These are phyloP conservation scores for Pseudonaja textilis DNA, from an alignment of 2,113 vertebrate species.

Conservation along the genomic window DNA sequence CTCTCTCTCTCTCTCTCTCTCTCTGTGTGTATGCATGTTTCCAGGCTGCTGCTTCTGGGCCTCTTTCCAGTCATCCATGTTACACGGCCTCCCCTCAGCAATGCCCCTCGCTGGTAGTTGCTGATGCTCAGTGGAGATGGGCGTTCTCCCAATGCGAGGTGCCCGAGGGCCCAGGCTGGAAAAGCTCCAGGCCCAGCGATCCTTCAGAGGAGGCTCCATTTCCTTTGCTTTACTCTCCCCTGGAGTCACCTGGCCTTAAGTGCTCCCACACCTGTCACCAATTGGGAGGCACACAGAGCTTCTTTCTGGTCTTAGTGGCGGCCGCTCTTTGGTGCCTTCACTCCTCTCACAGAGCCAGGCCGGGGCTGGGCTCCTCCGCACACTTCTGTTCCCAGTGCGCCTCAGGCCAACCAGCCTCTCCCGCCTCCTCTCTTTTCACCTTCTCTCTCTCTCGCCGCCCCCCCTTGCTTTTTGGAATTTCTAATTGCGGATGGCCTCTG, in stretches of 20 bases:
- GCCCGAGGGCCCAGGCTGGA: too few species aligned
- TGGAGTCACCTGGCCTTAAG: background rate
- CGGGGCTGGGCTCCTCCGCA: background rate
- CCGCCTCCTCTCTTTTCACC: background rate
- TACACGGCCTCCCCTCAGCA: too few species aligned
- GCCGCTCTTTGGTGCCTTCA: background rate
- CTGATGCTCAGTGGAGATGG: too few species aligned
- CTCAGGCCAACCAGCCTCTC: slow-evolving; percentile 7
- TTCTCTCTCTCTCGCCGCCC: slow-evolving; percentile 15
- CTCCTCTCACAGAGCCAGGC: background rate
- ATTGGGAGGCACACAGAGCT: background rate
- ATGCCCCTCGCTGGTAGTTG: too few species aligned
- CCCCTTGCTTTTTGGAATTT: slow-evolving; percentile 81
- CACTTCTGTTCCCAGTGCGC: background rate
- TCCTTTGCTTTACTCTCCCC: background rate
- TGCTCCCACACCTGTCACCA: background rate
- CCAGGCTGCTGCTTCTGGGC: too few species aligned
- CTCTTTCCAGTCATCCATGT: too few species aligned
- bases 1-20: too few species aligned
- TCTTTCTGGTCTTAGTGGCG: background rate
- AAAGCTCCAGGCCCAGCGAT: background rate
- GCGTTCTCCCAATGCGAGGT: too few species aligned
- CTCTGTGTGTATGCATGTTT: too few species aligned
- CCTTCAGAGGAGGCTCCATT: background rate
- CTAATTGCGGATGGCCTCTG: slow-evolving; percentile 76